These are phyloP conservation scores for Drosophila flavopinicola DNA, from an alignment of 2,888 invertebrate species.

Conservation along the genomic window DNA sequence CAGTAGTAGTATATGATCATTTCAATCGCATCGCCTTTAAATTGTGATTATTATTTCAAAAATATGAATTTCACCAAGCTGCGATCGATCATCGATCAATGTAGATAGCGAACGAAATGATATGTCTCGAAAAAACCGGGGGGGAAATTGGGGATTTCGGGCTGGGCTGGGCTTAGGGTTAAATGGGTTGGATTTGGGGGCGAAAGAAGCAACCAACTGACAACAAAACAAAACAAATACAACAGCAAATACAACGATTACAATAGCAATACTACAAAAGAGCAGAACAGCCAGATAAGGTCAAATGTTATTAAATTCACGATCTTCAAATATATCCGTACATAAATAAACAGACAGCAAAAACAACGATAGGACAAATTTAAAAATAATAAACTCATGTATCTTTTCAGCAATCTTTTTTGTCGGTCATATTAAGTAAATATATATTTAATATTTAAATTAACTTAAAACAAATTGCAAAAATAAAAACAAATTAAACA, in stretches of 20 bases:
- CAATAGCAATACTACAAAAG: slow-evolving; percentile 37
- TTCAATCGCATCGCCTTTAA: slow-evolving; percentile 25
- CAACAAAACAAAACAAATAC: slow-evolving; percentile 11
- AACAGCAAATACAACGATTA: slow-evolving; percentile 43
- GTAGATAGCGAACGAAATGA: slow-evolving; percentile 24
- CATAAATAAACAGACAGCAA: slow-evolving; percentile 2
- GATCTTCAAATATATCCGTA: slow-evolving; percentile 6
- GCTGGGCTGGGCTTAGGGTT: slow-evolving; percentile 12
- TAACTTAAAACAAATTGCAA: slow-evolving; percentile 47
- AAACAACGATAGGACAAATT: slow-evolving; percentile 24
- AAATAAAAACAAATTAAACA: slow-evolving; percentile 29
- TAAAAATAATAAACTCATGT: slow-evolving; percentile 13
- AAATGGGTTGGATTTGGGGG: slow-evolving; percentile 13
- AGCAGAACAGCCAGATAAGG: slow-evolving; percentile 27
- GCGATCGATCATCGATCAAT: slow-evolving; percentile 9
- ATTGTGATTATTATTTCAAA: slow-evolving; percentile 39
- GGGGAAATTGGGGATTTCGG: slow-evolving; percentile 6
- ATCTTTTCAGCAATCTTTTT: slow-evolving; percentile 42
- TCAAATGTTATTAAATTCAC: slow-evolving; percentile 17
- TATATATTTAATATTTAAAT: slow-evolving; percentile 72
- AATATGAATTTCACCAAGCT: slow-evolving; percentile 32
- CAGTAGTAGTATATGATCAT: slow-evolving; percentile 7
- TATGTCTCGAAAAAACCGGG: slow-evolving; percentile 27
- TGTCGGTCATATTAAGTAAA: slow-evolving; percentile 62
- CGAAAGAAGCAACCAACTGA: slow-evolving; percentile 14